Evolutionary conservation across 2,113 vertebrate genomes (phyloP), one percentile per base, ranked within the genome.

Genomic region (Polypterus senegalus): DNA sequence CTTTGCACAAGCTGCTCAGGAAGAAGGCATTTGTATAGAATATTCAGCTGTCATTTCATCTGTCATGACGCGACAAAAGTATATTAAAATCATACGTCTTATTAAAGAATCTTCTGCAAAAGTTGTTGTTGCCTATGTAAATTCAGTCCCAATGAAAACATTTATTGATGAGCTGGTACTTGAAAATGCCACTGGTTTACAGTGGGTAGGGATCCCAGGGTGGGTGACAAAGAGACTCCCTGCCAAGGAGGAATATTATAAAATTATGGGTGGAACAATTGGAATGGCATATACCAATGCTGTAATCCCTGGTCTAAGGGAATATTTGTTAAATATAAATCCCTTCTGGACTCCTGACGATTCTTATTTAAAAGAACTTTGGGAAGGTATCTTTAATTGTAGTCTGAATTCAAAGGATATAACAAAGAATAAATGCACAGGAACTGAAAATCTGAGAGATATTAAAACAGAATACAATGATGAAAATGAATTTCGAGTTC

Each of bases 401-500:
- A 72, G 52, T 49, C 70, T 81, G 54, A 61, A 67, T 56, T 63
- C 67, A 27, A 74, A 71, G 7, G 52, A 48, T 4, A 59, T 27
- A 52, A 45, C 64, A 43, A 70, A 68, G 53, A 46, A 51, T 4
- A 4, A 60, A 56, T 81, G 72, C 47, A 76, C 56, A 7, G 79
- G 79, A 46, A 56, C 54, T 47, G 78, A 83, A 47, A 73, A 82
- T 57, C 71, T 81, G 5, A 63, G 46, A 11, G 71, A 58, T 1
- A 54, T 79, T 9, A 68, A 66, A 47, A 83, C 49, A 64, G 67
- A 63, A 46, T 80, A 78, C 73, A 77, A 77, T 45, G 72, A 74
- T 3, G 70, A 73, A 52, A 58, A 58, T 63, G 45, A 69, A 48
- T 76, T 76, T 58, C 72, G 76, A 63, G 48, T 61, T 46, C 74